These are phyloP conservation scores for Drosophila setosimentum DNA, from an alignment of 2,888 invertebrate species.

Conservation along the genomic window DNA sequence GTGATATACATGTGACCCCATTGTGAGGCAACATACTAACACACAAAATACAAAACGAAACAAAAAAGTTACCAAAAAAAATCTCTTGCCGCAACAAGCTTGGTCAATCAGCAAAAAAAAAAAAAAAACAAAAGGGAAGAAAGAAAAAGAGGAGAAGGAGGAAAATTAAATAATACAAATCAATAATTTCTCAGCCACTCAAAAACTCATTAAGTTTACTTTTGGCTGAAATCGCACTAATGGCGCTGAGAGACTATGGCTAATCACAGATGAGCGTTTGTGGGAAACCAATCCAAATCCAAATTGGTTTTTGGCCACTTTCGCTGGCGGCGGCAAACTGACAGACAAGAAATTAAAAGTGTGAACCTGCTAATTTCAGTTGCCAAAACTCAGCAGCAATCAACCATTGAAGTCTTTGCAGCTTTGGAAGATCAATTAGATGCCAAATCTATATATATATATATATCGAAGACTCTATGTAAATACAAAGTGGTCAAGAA, in stretches of 20 bases:
- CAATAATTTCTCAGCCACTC: constrained; percentile 74
- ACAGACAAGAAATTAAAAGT: constrained; percentile 69
- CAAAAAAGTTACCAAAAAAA: constrained; percentile 15
- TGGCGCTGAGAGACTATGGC: constrained; percentile 32
- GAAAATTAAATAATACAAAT: constrained; percentile 35
- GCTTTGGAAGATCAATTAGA: constrained; percentile 70
- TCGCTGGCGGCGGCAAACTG: constrained; percentile 58
- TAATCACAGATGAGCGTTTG: constrained; percentile 27
- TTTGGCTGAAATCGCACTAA: constrained; percentile 47
- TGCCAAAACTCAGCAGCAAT: constrained; percentile 25
- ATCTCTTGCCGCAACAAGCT: constrained; percentile 38
- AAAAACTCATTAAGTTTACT: constrained; percentile 67
- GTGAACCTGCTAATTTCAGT: constrained; percentile 66
- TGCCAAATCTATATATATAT: constrained; percentile 4
- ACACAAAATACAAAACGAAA: constrained; percentile 35
- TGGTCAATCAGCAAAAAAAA: constrained; percentile 23
- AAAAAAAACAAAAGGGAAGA: constrained; percentile 10
- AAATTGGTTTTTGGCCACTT: constrained; percentile 54
- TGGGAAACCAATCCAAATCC: constrained; percentile 17
- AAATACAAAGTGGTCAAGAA: constrained; percentile 34
- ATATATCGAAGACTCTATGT: neutral
- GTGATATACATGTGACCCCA: constrained; percentile 32
- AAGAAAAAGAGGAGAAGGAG: neutral
- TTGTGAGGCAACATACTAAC: constrained; percentile 53
- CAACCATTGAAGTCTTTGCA: neutral